phyloP scores from a whole-genome alignment of 2,888 invertebrate species.

The Mellilla xanthometata region DNA sequence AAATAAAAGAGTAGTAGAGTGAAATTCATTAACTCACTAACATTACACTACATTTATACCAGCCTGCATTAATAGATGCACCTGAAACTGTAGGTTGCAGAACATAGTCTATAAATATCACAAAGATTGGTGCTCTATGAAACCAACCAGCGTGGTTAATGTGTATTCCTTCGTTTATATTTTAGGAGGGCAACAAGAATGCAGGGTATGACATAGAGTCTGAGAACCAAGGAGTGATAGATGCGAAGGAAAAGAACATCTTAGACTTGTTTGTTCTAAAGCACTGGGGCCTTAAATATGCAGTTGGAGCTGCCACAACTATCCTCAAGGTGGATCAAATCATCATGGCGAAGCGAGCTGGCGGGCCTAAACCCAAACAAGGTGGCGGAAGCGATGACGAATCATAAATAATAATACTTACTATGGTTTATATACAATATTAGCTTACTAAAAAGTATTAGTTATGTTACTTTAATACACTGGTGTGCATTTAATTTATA shows the following conservation, averaged over 20 bases:
- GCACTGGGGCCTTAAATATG: conserved; percentile 97
- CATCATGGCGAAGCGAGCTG: conserved; percentile 98
- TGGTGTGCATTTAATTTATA: conserved; percentile 21
- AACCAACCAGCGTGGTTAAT: no score
- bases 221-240: conserved; percentile 86
- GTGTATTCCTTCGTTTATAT: no score
- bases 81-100: no score
- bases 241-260: conserved; percentile 90
- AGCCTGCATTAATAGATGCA: no score
- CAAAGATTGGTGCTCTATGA: no score
- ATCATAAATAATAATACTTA: conserved; percentile 65
- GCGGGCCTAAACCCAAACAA: conserved; percentile 94
- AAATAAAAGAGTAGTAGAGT: no score
- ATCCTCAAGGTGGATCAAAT: conserved; percentile 98
- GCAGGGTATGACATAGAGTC: conserved; percentile 95
- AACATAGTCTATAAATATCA: no score
- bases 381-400: conserved; percentile 88
- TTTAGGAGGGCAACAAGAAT: conserved; percentile 88
- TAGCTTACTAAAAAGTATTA: conserved; percentile 26
- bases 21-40: no score
- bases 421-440: conserved; percentile 18
- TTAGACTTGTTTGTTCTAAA: conserved; percentile 93
- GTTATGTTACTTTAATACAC: conserved; percentile 22
- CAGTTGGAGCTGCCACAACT: conserved; percentile 95
- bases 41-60: no score